A percentile compares a stretch with the other conserved stretches of the same genome.
Evolutionary conservation across 2,888 invertebrate species (phyloP).

Genomic region (Lepidonotus clava): DNA sequence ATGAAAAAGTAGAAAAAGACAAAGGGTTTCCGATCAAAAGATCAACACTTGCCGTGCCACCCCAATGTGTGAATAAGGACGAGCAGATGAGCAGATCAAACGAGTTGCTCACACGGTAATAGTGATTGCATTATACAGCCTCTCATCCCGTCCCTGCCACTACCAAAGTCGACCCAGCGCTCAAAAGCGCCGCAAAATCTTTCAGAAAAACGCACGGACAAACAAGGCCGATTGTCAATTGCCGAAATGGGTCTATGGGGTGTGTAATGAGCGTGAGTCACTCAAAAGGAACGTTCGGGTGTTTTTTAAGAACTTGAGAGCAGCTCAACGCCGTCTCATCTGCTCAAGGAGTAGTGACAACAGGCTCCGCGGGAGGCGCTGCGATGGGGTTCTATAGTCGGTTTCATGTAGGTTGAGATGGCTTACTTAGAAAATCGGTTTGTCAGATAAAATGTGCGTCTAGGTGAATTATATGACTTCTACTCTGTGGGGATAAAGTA

Average conservation of each 20-base stretch:
- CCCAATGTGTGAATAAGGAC: constrained; percentile 2
- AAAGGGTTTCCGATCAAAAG: not conserved
- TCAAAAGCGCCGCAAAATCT: constrained; percentile 23
- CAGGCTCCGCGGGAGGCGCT: too few relatives aligned
- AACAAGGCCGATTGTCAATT: constrained; percentile 45
- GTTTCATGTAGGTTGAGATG: too few relatives aligned
- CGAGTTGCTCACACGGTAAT: not conserved
- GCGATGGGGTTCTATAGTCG: too few relatives aligned
- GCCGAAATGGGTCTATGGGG: constrained; percentile 35
- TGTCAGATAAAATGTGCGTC: too few relatives aligned
- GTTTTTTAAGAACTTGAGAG: constrained; percentile 13
- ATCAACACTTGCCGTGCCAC: not conserved
- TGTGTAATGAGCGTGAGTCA: constrained; percentile 52
- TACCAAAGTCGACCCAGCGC: not conserved
- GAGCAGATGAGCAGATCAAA: constrained; percentile 21
- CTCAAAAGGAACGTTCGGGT: not conserved
- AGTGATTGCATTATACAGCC: constrained; percentile 30
- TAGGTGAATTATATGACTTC: too few relatives aligned
- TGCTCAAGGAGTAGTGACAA: too few relatives aligned
- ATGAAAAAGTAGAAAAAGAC: not conserved
- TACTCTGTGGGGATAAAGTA: too few relatives aligned
- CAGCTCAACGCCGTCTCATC: not conserved
- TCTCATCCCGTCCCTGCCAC: not conserved
- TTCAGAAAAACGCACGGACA: constrained; percentile 47
- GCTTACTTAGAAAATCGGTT: too few relatives aligned